phyloP scores from a whole-genome alignment of 2,888 invertebrate species.

The Caenorhabditis sp. region DNA sequence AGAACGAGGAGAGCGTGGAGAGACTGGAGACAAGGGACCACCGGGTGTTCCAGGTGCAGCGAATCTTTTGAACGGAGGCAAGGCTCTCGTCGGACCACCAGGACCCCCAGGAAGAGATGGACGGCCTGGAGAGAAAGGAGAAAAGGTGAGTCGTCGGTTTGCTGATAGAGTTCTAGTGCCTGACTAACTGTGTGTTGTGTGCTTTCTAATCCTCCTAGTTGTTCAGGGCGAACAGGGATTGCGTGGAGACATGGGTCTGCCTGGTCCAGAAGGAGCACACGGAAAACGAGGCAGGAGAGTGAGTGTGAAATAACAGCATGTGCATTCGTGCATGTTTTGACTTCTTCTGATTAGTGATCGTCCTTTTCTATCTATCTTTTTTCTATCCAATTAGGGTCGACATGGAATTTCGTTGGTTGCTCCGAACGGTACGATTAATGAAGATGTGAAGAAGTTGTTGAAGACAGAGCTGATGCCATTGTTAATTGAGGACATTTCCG shows the following conservation, averaged over 20 bases:
- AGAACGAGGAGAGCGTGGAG: constrained; percentile 77
- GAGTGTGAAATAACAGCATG: constrained; percentile 60
- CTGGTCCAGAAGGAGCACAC: constrained; percentile 77
- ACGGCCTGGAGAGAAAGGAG: constrained; percentile 79
- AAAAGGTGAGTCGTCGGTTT: constrained; percentile 76
- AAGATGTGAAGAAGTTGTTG: constrained; percentile 59
- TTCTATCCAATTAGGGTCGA: constrained; percentile 49
- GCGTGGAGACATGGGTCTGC: constrained; percentile 77
- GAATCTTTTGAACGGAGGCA: constrained; percentile 52
- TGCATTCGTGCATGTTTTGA: constrained; percentile 32
- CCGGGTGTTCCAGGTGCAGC: constrained; percentile 69
- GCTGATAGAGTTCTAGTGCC: background rate
- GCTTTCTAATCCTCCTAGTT: constrained; percentile 54
- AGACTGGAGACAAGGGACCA: constrained; percentile 67
- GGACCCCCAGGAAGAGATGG: constrained; percentile 80
- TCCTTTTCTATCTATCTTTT: constrained; percentile 56
- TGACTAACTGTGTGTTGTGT: constrained; percentile 48
- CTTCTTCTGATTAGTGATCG: constrained; percentile 10
- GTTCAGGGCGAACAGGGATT: constrained; percentile 77
- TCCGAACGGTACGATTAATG: constrained; percentile 56
- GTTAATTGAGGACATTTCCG: constrained; percentile 71
- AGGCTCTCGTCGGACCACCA: constrained; percentile 75
- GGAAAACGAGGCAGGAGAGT: constrained; percentile 81
- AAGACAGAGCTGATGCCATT: constrained; percentile 70
- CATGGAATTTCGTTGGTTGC: constrained; percentile 57